Evolutionary conservation across 2,888 invertebrate species (phyloP).

Genomic region (Cryptocheilus praepositus): DNA sequence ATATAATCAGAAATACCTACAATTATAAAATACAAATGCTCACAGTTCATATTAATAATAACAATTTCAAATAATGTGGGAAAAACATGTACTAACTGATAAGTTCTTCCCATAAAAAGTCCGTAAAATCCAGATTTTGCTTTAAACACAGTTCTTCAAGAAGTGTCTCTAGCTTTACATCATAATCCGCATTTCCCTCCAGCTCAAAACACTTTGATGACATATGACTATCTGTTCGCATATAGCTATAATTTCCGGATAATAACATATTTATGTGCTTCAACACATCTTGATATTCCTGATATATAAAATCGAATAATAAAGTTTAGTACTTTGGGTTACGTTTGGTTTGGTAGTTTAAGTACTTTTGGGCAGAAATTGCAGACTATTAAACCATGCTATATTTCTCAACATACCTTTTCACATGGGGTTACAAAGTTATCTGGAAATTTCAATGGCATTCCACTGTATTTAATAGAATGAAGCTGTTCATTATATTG

Average conservation of each 20-base stretch:
- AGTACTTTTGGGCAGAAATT: constrained; percentile 3
- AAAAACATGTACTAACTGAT: constrained; percentile 34
- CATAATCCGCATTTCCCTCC: constrained; percentile 41
- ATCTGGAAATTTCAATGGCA: constrained; percentile 47
- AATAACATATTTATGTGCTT: not conserved
- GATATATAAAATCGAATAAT: constrained; percentile 3
- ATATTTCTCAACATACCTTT: constrained; percentile 37
- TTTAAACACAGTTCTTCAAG: constrained; percentile 49
- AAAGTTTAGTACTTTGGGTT: too few relatives aligned
- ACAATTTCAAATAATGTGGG: not conserved
- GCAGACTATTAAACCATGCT: not conserved
- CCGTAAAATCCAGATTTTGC: constrained; percentile 59
- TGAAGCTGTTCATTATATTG: constrained; percentile 40
- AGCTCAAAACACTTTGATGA: not conserved
- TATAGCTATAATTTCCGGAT: too few relatives aligned
- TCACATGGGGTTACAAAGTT: constrained; percentile 46
- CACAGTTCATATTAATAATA: not conserved
- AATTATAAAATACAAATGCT: constrained; percentile 2
- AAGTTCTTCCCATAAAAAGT: constrained; percentile 58
- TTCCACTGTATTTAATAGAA: constrained; percentile 29
- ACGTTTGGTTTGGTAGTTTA: too few relatives aligned
- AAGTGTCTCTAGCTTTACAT: constrained; percentile 42
- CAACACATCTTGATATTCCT: not conserved
- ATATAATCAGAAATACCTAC: constrained; percentile 44
- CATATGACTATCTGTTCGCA: too few relatives aligned